Conservation (phyloP, 2,797 vertebrate genomes). For the Hemibagrus guttatus region DNA sequence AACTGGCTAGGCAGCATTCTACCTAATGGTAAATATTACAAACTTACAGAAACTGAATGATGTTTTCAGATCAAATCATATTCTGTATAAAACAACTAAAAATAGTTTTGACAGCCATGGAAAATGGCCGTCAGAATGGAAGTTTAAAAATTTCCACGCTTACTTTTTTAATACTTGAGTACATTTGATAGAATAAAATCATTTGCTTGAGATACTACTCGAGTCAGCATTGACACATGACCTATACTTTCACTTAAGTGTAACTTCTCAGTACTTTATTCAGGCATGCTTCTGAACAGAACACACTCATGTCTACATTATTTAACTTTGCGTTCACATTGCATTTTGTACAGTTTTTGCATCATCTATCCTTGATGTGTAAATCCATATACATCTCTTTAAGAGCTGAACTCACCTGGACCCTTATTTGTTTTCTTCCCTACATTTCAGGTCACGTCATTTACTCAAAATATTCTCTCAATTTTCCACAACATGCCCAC, state of each 20-base stretch:
- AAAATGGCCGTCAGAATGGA: too few relatives aligned
- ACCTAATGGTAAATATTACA: not conserved
- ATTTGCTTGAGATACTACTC: not conserved
- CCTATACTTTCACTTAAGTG: not conserved
- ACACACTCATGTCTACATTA: not conserved
- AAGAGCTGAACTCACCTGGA: too few relatives aligned
- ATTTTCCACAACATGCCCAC: not conserved
- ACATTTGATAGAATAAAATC: not conserved
- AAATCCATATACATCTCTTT: not conserved
- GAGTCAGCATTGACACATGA: not conserved
- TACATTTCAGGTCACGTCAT: not conserved
- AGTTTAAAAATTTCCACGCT: not conserved
- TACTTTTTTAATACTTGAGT: not conserved
- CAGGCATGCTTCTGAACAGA: too few relatives aligned
- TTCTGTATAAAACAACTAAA: not conserved
- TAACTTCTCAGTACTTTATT: too few relatives aligned
- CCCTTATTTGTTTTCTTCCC: not conserved
- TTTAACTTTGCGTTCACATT: not conserved
- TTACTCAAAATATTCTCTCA: not conserved
- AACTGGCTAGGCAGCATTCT: not conserved
- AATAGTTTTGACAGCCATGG: not conserved
- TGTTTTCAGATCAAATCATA: not conserved
- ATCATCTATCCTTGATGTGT: not conserved
- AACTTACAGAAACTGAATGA: not conserved
- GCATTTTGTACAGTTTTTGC: not conserved